These are phyloP conservation scores for Syngnathoides biaculeatus DNA, from an alignment of 2,113 vertebrate genomes.

Conservation along the genomic window DNA sequence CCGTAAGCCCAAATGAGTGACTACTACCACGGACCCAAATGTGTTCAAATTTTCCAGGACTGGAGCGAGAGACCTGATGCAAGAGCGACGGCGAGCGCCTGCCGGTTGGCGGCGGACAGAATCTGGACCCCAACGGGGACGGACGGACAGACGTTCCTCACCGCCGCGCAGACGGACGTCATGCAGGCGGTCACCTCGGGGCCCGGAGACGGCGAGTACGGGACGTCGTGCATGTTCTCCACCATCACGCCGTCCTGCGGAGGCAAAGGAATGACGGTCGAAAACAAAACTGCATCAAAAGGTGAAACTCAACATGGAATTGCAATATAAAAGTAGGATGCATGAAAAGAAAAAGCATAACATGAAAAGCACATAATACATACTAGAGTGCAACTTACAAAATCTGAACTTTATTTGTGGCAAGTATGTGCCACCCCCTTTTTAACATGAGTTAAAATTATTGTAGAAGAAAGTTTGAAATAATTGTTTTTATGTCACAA, in stretches of 20 bases:
- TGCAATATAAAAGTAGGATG: too few species aligned
- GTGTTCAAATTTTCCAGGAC: too few species aligned
- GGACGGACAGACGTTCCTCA: constrained; percentile 66
- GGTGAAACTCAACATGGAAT: too few species aligned
- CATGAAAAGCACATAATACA: too few species aligned
- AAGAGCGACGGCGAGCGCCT: constrained; percentile 76
- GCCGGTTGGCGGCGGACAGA: constrained; percentile 77
- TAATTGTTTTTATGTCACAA: too few species aligned
- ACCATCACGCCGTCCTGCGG: constrained; percentile 80
- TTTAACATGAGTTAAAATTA: too few species aligned
- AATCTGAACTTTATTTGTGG: too few species aligned
- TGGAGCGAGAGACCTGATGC: constrained; percentile 69
- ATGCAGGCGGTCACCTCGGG: constrained; percentile 80
- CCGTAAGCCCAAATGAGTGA: too few species aligned
- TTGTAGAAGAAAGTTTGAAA: too few species aligned
- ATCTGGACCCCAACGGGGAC: constrained; percentile 79
- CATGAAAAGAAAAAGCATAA: too few species aligned
- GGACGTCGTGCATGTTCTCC: constrained; percentile 88
- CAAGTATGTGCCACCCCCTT: too few species aligned
- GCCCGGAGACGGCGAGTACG: constrained; percentile 72
- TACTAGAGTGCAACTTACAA: too few species aligned
- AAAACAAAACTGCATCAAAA: not conserved
- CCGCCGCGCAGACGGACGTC: constrained; percentile 67
- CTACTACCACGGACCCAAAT: not conserved
- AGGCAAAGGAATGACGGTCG: not conserved